These are phyloP conservation scores for Phalera bucephala DNA, from an alignment of 2,888 invertebrate genomes.

Conservation along the genomic window DNA sequence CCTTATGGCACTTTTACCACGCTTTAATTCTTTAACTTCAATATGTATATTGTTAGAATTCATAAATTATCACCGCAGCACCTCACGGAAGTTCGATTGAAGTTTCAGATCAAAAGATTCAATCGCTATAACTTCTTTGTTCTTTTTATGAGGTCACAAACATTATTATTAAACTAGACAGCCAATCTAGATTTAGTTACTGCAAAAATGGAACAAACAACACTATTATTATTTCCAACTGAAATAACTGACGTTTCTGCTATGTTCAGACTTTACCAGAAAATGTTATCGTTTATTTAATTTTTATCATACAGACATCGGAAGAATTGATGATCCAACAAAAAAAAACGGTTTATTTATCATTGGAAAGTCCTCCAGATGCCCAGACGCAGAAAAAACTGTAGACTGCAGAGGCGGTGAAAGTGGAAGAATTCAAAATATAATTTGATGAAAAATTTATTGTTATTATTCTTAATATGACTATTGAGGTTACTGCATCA, in stretches of 20 bases:
- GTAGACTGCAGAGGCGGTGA: constrained; percentile 33
- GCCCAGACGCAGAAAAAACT: constrained; percentile 26
- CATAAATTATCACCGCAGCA: background rate
- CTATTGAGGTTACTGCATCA: background rate
- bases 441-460: constrained; percentile 38
- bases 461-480: constrained; percentile 2
- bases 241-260: constrained; percentile 15
- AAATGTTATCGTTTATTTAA: constrained; percentile 12
- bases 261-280: constrained; percentile 10
- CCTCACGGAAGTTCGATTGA: background rate
- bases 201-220: constrained; percentile 10
- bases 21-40: too few species aligned
- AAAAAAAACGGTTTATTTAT: constrained; percentile 51
- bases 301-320: constrained; percentile 17
- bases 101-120: background rate
- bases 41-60: background rate
- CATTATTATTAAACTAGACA: constrained; percentile 14
- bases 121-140: background rate
- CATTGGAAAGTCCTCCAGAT: constrained; percentile 56
- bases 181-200: constrained; percentile 8
- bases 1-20: too few species aligned
- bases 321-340: constrained; percentile 33
- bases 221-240: constrained; percentile 16
- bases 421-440: constrained; percentile 25
- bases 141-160: constrained; percentile 5